Conservation (phyloP, 2,797 vertebrate genomes). For the Diceros bicornis region DNA sequence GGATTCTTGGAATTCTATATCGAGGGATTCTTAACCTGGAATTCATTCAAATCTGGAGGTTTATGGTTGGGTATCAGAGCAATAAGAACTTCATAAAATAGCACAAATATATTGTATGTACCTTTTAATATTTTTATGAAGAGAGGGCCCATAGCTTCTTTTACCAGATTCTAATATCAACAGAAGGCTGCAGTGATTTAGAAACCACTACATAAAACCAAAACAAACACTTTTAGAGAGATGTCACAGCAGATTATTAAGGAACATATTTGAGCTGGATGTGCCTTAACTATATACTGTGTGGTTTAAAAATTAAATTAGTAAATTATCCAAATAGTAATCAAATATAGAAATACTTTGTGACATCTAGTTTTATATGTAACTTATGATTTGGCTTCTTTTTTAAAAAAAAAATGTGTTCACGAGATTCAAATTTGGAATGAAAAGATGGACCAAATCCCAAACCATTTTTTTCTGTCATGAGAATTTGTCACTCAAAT, state of each 20-base stretch:
- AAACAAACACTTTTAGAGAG: not conserved
- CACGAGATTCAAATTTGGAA: constrained; percentile 1
- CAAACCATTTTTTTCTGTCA: not conserved
- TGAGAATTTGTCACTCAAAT: constrained; percentile 16
- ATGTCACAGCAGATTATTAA: not conserved
- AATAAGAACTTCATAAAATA: not conserved
- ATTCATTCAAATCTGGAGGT: not conserved
- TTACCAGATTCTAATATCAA: not conserved
- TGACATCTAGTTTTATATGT: not conserved
- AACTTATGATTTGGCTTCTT: not conserved
- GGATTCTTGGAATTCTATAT: not conserved
- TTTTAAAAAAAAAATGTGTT: not conserved
- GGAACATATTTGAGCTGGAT: not conserved
- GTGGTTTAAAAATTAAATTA: constrained; percentile 9
- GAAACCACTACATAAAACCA: not conserved
- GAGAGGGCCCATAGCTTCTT: not conserved
- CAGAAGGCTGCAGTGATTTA: not conserved
- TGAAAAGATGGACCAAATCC: not conserved
- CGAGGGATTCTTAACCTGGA: not conserved
- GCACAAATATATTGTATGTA: not conserved
- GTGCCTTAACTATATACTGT: not conserved
- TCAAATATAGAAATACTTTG: not conserved
- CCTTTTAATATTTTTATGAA: not conserved
- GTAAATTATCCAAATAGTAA: not conserved
- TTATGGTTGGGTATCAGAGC: not conserved